Base-by-base conservation (phyloP, 2,113 vertebrate genomes). In the Orthonyx spaldingii region DNA sequence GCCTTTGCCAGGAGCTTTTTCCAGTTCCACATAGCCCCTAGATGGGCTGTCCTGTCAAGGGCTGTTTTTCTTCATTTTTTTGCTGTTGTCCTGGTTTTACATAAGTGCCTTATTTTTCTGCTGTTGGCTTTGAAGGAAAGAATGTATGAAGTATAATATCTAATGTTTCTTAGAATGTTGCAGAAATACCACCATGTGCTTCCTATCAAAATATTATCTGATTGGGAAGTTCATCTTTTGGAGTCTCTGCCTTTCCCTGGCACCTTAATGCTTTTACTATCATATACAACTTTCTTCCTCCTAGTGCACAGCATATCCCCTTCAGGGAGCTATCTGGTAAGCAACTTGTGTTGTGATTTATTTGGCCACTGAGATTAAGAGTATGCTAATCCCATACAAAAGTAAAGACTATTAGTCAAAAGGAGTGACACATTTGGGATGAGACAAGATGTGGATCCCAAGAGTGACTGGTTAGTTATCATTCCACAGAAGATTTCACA, bases 371-470 rank as follows among this genome's bases (percentile, higher is more conserved):
- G 41, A 72, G 83, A 77, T 68, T 44, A 49, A n/a, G 30, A 68
- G 22, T n/a, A 14, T 65, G 39, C 14, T 72, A 57, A 42, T 30
- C 33, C 33, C 46, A 19, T 28, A 57, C 16, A 9, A 37, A 68
- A 53, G 11, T 47, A 68, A 87, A 63, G 39, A 41, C 13, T 27
- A 8, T 55, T 64, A 63, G 44, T 47, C 55, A 82, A 37, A 33
- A 66, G 21, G 18, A 69, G 18, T 46, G 42, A 50, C 33, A 15
- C 0, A 0, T 47, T 41, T 68, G 37, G 19, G 30, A 60, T 77
- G n/a, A 87, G 28, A 72, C 17, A 76, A 90, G 72, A 44, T 18
- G 24, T 53, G 16, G 13, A 33, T 84, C 24, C 24, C 26, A 23
- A 71, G 56, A 4, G 1, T 27, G 28, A 9, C 46, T 77, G 63